Base-by-base conservation (phyloP, 2,888 invertebrate genomes). In the Rotaria macrura region DNA sequence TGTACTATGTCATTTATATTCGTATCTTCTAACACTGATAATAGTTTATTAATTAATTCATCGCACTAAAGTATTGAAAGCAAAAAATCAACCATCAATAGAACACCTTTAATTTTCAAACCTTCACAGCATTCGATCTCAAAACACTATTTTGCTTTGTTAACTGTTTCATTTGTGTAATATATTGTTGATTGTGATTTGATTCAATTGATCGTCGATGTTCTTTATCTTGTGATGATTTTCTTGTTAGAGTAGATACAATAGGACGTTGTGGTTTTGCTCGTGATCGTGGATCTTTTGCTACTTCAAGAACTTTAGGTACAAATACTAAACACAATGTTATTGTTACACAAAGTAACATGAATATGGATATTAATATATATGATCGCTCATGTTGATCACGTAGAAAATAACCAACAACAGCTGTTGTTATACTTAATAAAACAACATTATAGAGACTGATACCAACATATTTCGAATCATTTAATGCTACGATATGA, bases 361-460 rank as follows among this genome's bases (percentile, higher is more conserved):
- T 97, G 92, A 99, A 98, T 89, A 97, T 94, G 87, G 96, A 95
- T 89, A 98, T 96, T 91, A 99, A 94, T 89, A 97, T 93, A 92
- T 97, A 99, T 91, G 96, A 94, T 87, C 96, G 95, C 90, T 97
- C 97, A 90, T 97, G 96, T 90, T 96, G 95, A 91, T 99, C 97
- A 87, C 95, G 94, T 87, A 99, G 92, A 85, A 97, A 96, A 90
- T 97, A 93, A 85, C 97, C 96, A 87, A 99, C 95, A n/a, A 97
- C 96, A 40, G 97, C 96, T 29, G 98, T 98, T 90, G 96, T 95
- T 87, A 97, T 94, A 91, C 98, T 98, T 94, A 97, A 97, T 88
- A 99, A 96, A 88, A 98, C 96, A 72, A 97, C 97, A 91, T 97
- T 98, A 92, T 99, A 99, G 29, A 99, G 98, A 55, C 96, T 96